Percentiles rank a stretch among this genome's conserved stretches.
phyloP scores from a whole-genome alignment of 2,888 invertebrate species.

The Hemistola chrysoprasaria region DNA sequence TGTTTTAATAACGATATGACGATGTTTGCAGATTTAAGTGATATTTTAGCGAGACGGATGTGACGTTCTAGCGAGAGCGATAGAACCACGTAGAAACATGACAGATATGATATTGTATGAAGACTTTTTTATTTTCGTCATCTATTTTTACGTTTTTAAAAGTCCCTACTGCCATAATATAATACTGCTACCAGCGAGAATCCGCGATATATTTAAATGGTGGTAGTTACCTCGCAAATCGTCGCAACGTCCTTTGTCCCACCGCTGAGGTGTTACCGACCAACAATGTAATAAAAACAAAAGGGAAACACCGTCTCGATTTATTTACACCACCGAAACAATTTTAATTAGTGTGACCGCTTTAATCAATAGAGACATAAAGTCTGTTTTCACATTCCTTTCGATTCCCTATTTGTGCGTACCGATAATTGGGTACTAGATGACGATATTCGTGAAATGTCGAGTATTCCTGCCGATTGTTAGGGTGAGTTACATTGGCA shows the following conservation, averaged over 20 bases:
- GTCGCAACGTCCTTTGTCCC: slow-evolving; percentile 52
- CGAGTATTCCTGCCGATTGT: slow-evolving; percentile 45
- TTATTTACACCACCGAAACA: slow-evolving; percentile 61
- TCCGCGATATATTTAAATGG: slow-evolving; percentile 60
- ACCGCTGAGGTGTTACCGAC: slow-evolving; percentile 60
- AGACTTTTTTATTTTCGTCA: too few species aligned
- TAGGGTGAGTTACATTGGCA: slow-evolving; percentile 23
- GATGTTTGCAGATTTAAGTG: too few species aligned
- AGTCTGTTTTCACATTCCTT: slow-evolving; percentile 46
- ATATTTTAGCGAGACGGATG: too few species aligned
- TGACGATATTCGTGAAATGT: slow-evolving; percentile 56
- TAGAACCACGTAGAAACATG: too few species aligned
- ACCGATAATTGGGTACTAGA: slow-evolving; percentile 66
- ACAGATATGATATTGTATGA: too few species aligned
- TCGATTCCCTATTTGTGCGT: slow-evolving; percentile 53
- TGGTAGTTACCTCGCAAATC: slow-evolving; percentile 58
- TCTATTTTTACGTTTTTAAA: too few species aligned
- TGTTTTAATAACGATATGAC: too few species aligned
- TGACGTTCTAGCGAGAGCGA: too few species aligned
- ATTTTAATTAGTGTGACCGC: slow-evolving; percentile 64
- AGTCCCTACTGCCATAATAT: neutral
- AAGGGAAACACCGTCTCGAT: slow-evolving; percentile 44
- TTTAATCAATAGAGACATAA: slow-evolving; percentile 73
- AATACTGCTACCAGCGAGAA: slow-evolving; percentile 26
- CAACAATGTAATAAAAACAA: slow-evolving; percentile 64